Evolutionary conservation across 2,113 vertebrate genomes (phyloP).

Genomic region (Neolamprologus devosi): DNA sequence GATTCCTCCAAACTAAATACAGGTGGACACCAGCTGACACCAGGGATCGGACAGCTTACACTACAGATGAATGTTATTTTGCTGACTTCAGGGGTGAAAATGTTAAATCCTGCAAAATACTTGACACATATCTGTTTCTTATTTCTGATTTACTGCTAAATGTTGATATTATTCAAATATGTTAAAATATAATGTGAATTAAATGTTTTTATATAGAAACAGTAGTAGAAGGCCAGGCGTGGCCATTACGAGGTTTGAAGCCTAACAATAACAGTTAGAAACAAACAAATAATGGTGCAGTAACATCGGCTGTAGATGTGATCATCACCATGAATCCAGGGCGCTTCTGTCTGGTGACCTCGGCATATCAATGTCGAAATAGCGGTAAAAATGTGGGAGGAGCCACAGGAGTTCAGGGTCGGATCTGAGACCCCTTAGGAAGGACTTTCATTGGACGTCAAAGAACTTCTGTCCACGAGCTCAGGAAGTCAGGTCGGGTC

Average conservation of each 20-base stretch:
- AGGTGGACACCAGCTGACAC: not conserved
- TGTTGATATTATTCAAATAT: not conserved
- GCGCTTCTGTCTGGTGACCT: not conserved
- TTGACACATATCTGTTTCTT: not conserved
- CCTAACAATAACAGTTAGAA: not conserved
- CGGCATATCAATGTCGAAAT: not conserved
- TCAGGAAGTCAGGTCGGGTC: not conserved
- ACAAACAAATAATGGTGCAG: not conserved
- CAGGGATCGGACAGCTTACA: fast-evolving
- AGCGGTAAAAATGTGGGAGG: not conserved
- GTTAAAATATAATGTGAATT: not conserved
- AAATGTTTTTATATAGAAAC: not conserved
- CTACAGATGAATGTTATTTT: not conserved
- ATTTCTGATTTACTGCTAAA: not conserved
- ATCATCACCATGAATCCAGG: not conserved
- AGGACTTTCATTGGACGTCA: not conserved
- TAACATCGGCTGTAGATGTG: not conserved
- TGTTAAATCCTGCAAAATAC: not conserved
- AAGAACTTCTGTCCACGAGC: not conserved
- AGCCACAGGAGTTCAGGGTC: not conserved
- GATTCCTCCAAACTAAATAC: not conserved
- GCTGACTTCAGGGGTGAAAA: not conserved
- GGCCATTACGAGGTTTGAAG: not conserved
- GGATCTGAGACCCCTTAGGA: not conserved
- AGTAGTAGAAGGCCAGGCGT: not conserved